Conservation (phyloP, 2,888 invertebrate species). For the Litoditis marina region DNA sequence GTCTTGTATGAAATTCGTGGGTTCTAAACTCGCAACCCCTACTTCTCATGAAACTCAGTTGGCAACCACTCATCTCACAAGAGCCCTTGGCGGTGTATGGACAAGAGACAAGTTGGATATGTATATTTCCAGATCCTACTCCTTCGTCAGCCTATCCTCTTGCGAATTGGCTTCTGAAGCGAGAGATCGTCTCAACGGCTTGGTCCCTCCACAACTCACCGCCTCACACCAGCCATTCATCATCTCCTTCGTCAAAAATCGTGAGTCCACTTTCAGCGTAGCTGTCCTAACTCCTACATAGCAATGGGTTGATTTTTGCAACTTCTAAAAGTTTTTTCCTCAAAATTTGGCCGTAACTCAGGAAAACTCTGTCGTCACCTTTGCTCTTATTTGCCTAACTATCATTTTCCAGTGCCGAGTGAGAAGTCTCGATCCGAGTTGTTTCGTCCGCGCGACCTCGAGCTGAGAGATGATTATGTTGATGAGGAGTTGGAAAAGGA, state of each 20-base stretch:
- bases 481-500: slow-evolving; percentile 26
- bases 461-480: slow-evolving; percentile 44
- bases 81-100: no score
- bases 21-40: no score
- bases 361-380: no score
- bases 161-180: slow-evolving; percentile 27
- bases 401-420: slow-evolving; percentile 32
- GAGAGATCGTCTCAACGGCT: slow-evolving; percentile 34
- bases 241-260: slow-evolving; percentile 34
- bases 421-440: slow-evolving; percentile 17
- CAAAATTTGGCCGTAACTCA: no score
- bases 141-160: slow-evolving; percentile 41
- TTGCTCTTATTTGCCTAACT: not conserved
- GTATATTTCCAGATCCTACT: slow-evolving; percentile 31
- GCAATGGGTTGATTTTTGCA: no score
- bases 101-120: not conserved
- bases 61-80: no score
- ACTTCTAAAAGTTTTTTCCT: no score
- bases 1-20: no score
- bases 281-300: not conserved
- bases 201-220: slow-evolving; percentile 23
- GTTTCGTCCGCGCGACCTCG: slow-evolving; percentile 40
- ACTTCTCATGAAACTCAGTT: no score
- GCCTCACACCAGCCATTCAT: slow-evolving; percentile 45
- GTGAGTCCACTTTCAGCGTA: no score